A percentile compares a stretch with the other conserved stretches of the same genome.
Conservation (phyloP, 2,888 invertebrate genomes). For the Cartodere bifasciata region DNA sequence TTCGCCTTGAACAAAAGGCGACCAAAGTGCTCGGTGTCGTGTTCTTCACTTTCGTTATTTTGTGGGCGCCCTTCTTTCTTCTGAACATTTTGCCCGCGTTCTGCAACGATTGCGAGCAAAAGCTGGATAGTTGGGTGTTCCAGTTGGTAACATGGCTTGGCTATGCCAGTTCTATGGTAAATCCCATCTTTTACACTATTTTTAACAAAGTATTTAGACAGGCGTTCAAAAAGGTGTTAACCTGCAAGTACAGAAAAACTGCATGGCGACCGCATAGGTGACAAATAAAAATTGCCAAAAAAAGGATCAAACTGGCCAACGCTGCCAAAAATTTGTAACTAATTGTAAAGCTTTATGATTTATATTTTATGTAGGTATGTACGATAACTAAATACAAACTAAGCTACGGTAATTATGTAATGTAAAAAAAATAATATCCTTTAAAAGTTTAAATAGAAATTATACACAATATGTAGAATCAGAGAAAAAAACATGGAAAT, state of each 20-base stretch:
- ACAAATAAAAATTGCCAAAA: slow-evolving; percentile 23
- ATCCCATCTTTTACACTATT: slow-evolving; percentile 91
- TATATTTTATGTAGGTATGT: too few species aligned
- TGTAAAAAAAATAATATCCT: too few species aligned
- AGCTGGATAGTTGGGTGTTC: slow-evolving; percentile 65
- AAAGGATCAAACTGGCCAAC: slow-evolving; percentile 10
- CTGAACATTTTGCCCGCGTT: slow-evolving; percentile 76
- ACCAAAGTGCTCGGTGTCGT: slow-evolving; percentile 91
- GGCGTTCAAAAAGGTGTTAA: slow-evolving; percentile 75
- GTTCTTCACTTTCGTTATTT: slow-evolving; percentile 85
- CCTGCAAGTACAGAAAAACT: slow-evolving; percentile 58
- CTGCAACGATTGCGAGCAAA: slow-evolving; percentile 66
- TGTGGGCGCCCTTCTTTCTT: slow-evolving; percentile 94
- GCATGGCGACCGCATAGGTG: slow-evolving; percentile 45
- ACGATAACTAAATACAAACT: too few species aligned
- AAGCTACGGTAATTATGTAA: too few species aligned
- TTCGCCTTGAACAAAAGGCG: slow-evolving; percentile 87
- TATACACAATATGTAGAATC: too few species aligned
- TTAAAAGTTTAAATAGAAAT: too few species aligned
- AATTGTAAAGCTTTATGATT: too few species aligned
- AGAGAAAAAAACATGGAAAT: too few species aligned
- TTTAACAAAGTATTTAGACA: slow-evolving; percentile 90
- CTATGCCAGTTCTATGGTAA: slow-evolving; percentile 88
- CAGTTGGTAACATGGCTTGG: slow-evolving; percentile 88
- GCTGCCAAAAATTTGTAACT: too few species aligned